Evolutionary conservation across 2,113 vertebrate species (phyloP).

Genomic region (Terrapene triunguis): DNA sequence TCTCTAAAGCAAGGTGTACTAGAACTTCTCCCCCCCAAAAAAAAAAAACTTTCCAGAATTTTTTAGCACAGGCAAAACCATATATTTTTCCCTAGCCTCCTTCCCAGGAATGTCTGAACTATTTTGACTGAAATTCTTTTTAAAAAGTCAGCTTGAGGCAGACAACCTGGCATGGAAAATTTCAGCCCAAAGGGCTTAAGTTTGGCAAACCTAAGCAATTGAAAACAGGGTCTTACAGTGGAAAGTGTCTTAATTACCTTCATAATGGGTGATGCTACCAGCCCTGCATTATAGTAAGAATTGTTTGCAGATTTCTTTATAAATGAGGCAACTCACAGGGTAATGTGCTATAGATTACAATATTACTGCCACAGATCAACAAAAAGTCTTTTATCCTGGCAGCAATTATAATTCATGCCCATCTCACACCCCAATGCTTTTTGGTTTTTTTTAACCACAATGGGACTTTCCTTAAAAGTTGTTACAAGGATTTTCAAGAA

Average conservation of each 20-base stretch:
- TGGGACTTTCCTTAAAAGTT: neutral
- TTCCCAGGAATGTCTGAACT: neutral
- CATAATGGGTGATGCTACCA: neutral
- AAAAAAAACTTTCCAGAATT: neutral
- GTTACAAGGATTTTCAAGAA: neutral
- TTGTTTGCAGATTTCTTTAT: neutral
- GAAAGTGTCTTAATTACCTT: neutral
- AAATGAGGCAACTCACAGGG: neutral
- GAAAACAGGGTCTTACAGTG: neutral
- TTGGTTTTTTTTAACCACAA: neutral
- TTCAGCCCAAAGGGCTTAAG: neutral
- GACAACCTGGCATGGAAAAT: neutral
- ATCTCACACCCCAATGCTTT: neutral
- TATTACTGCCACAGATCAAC: neutral
- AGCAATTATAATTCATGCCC: neutral
- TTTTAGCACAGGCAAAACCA: neutral
- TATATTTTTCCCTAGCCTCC: neutral
- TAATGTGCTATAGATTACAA: neutral
- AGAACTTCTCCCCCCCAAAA: too few relatives aligned
- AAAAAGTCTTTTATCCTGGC: neutral
- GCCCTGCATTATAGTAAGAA: fast-evolving
- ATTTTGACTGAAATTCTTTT: neutral
- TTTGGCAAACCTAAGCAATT: neutral
- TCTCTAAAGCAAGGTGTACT: neutral
- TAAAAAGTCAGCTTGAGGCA: neutral